Conservation (phyloP, 2,888 invertebrate species). For the Eudemis profundana region DNA sequence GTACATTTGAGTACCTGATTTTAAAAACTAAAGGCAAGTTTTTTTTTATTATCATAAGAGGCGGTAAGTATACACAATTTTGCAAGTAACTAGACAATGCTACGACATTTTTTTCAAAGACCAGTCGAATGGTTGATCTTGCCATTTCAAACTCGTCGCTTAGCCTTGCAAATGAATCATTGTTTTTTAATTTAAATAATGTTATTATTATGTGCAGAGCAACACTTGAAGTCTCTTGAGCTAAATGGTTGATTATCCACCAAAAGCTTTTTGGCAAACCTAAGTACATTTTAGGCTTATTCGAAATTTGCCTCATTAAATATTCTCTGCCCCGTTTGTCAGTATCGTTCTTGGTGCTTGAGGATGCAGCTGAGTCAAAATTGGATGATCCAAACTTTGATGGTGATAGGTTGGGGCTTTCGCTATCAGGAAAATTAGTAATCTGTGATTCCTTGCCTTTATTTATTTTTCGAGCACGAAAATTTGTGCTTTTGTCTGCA, state of each 20-base stretch:
- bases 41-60: conserved; percentile 1
- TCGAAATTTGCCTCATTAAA: neutral
- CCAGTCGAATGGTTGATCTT: neutral
- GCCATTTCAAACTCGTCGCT: conserved; percentile 11
- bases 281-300: neutral
- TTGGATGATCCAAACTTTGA: no score
- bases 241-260: neutral
- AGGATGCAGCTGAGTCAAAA: no score
- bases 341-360: no score
- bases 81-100: conserved; percentile 4
- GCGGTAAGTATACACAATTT: conserved; percentile 7
- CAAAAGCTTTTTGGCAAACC: conserved; percentile 5
- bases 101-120: conserved; percentile 6
- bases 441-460: no score
- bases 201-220: conserved; percentile 15
- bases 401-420: no score
- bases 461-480: neutral
- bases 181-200: conserved; percentile 27
- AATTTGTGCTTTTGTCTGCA: no score
- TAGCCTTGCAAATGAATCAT: conserved; percentile 14
- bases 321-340: neutral
- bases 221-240: neutral
- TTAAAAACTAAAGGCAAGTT: conserved; percentile 29
- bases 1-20: conserved; percentile 36
- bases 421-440: no score